Base-by-base conservation (phyloP, 2,888 invertebrate genomes). In the Disparrhopalites patrizii region DNA sequence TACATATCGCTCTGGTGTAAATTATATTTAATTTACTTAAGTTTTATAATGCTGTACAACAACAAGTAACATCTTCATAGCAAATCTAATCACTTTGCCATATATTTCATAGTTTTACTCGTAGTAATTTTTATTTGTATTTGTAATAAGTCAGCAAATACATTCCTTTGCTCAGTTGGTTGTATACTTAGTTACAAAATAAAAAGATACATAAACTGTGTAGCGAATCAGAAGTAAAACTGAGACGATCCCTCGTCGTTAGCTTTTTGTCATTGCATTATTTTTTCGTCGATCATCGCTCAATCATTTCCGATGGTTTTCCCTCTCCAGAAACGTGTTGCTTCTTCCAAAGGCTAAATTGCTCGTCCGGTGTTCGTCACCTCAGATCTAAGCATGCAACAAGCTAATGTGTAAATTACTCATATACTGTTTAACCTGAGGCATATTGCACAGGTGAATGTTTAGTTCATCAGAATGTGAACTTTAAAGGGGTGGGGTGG, bases 141-240 rank as follows among this genome's bases (percentile, higher is more conserved):
- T 57, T 57, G 40, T 57, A 40, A n/a, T 31, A 31, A 54, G 40
- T 40, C 57, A 23, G 43, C 40, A 57, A 40, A 57, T 57, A 57
- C 57, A 57, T 57, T 57, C 57, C 57, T 38, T 57, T 57, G 57
- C 57, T 57, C 57, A 57, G 57, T 57, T 57, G 40, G 20, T 40
- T 57, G 57, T 57, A 57, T 57, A 47, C 47, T 47, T 47, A 57
- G 57, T 57, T 57, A 43, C 57, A 57, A n/a, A n/a, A 57, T 57
- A 57, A 57, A 56, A 56, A 57, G 20, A 40, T 40, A 57, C 43
- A 27, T 27, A 31, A 54, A 31, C 54, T 40, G 40, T 57, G 57
- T 57, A 57, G 57, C 25, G 40, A 40, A 31, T 33, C 23, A 51
- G 23, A 23, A 3, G 3, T 51, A 5, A 51, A 51, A 31, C 31